Evolutionary conservation across 1,140 invertebrate species (phyloP).

Genomic region (Hypothenemus hampei): DNA sequence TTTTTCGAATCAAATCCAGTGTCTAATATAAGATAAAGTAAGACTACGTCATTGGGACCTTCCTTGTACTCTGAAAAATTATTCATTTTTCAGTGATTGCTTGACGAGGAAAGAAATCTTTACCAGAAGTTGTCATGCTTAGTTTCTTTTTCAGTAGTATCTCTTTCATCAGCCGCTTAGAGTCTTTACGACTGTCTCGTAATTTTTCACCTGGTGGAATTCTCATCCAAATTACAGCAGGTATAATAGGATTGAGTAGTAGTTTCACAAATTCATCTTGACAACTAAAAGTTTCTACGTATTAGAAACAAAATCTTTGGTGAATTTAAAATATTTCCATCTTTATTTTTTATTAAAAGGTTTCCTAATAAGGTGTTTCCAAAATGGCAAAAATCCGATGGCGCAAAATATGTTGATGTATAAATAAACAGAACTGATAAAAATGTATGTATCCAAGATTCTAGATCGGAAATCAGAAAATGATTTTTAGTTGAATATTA

Average conservation of each 20-base stretch:
- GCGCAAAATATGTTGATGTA: no score
- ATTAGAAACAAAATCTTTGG: no score
- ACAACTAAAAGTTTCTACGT: background rate
- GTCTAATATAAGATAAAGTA: background rate
- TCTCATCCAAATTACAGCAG: background rate
- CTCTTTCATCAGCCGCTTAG: background rate
- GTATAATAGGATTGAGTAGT: background rate
- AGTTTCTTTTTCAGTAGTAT: conserved; percentile 1
- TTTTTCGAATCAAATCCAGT: background rate
- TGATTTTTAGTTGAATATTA: no score
- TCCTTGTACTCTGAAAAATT: conserved; percentile 1
- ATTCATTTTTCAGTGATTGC: no score
- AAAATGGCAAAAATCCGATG: no score
- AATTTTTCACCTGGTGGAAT: background rate
- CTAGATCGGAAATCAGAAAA: no score
- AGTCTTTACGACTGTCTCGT: background rate
- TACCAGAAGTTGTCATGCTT: no score
- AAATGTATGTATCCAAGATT: no score
- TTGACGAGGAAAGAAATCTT: background rate
- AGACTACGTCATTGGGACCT: background rate
- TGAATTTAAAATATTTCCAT: no score
- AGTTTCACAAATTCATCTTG: conserved; percentile 7
- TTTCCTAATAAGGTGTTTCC: no score
- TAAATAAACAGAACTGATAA: no score
- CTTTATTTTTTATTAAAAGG: no score